A percentile compares a stretch with the other conserved stretches of the same genome.
Evolutionary conservation across 1,140 invertebrate genomes (phyloP).

Genomic region (Drosophila mauritiana): DNA sequence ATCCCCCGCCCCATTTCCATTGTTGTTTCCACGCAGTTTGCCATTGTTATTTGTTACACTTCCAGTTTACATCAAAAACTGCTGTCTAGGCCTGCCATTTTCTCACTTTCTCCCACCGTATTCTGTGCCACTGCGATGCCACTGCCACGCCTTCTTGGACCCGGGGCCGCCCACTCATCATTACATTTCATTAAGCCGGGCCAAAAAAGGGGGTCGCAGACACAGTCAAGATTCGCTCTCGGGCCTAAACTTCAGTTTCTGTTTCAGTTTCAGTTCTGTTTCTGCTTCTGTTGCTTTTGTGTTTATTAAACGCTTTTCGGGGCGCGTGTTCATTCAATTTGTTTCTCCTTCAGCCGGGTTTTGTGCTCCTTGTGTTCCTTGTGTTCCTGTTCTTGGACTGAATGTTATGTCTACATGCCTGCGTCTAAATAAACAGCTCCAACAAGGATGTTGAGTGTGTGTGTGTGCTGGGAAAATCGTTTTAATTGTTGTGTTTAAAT

Average conservation of each 20-base stretch:
- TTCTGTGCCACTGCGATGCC: slow-evolving; percentile 18
- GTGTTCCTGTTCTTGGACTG: slow-evolving; percentile 30
- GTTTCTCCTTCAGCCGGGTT: slow-evolving; percentile 44
- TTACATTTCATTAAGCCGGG: slow-evolving; percentile 77
- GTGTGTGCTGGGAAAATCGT: slow-evolving; percentile 67
- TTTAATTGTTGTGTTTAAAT: slow-evolving; percentile 82
- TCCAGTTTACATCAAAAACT: slow-evolving; percentile 66
- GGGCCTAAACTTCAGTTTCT: slow-evolving; percentile 26
- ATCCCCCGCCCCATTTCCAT: slow-evolving; percentile 8
- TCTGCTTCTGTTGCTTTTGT: slow-evolving; percentile 58
- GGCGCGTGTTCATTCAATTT: slow-evolving; percentile 80
- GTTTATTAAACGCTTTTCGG: slow-evolving; percentile 79
- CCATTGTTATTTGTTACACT: slow-evolving; percentile 57
- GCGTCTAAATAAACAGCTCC: slow-evolving; percentile 70
- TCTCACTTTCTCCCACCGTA: not conserved
- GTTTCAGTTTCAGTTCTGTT: slow-evolving; percentile 22
- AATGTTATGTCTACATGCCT: slow-evolving; percentile 79
- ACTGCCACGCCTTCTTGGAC: slow-evolving; percentile 3
- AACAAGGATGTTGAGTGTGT: slow-evolving; percentile 22
- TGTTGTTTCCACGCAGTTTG: slow-evolving; percentile 44
- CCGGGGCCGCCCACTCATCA: slow-evolving; percentile 53
- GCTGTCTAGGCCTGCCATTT: slow-evolving; percentile 49
- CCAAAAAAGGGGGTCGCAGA: slow-evolving; percentile 11
- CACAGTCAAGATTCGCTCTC: slow-evolving; percentile 23
- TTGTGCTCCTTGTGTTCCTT: slow-evolving; percentile 34